phyloP scores from a whole-genome alignment of 2,113 vertebrate genomes.

The Taurulus bubalis region DNA sequence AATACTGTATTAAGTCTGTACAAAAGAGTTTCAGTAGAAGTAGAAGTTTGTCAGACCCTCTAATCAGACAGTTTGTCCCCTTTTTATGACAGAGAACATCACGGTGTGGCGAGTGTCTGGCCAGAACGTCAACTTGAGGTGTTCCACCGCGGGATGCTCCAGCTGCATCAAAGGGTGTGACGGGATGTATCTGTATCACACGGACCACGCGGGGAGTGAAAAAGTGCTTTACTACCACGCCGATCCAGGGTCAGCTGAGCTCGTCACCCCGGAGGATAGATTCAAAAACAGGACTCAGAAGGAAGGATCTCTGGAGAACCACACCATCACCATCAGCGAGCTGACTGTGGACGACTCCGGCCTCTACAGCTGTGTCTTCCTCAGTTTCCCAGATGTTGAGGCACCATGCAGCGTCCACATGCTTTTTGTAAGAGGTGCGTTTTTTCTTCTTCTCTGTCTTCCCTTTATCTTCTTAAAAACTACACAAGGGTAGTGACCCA shows the following conservation, averaged over 20 bases:
- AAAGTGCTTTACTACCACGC: conserved; percentile 27
- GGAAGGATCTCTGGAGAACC: rapidly evolving
- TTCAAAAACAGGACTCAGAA: not conserved
- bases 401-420: rapidly evolving
- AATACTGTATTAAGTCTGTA: not conserved
- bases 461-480: not conserved
- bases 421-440: conserved; percentile 40
- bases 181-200: conserved; percentile 51
- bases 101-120: not conserved
- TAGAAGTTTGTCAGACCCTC: not conserved
- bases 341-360: conserved; percentile 46
- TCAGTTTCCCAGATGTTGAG: rapidly evolving
- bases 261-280: rapidly evolving
- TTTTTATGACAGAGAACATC: not conserved
- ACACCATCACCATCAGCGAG: conserved; percentile 39
- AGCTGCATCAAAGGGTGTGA: rapidly evolving
- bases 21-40: not conserved
- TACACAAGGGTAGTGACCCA: not conserved
- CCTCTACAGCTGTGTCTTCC: conserved; percentile 50
- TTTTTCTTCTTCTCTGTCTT: not conserved
- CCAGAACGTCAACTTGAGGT: conserved; percentile 28
- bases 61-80: not conserved
- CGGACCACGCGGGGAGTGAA: rapidly evolving
- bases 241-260: rapidly evolving
- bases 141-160: conserved; percentile 15